phyloP scores from a whole-genome alignment of 2,797 vertebrate species.

The Cossypha heuglini region DNA sequence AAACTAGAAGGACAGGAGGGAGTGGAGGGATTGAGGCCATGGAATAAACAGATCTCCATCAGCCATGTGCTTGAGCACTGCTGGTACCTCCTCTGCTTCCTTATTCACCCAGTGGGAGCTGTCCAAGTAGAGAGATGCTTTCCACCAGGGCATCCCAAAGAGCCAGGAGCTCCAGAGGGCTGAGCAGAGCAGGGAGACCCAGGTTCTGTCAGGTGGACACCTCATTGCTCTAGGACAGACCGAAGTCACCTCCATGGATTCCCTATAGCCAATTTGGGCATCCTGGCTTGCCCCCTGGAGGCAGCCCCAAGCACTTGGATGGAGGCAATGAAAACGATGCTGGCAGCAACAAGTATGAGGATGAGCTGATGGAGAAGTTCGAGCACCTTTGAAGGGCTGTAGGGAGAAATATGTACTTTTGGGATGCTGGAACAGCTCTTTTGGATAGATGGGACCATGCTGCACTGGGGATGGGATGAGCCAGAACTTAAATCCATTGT shows the following conservation, averaged over 20 bases:
- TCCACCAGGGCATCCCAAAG: neutral
- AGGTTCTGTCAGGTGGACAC: accelerated
- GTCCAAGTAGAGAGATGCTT: neutral
- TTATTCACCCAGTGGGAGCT: neutral
- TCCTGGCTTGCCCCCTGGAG: conserved; percentile 66
- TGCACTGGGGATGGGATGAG: neutral
- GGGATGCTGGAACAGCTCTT: neutral
- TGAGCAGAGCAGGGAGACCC: neutral
- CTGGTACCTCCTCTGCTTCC: neutral
- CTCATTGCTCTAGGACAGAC: neutral
- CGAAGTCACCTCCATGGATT: neutral
- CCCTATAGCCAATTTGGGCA: neutral
- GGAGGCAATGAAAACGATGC: neutral
- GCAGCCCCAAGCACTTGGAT: neutral
- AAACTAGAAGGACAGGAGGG: neutral
- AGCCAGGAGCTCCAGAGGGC: accelerated
- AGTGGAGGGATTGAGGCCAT: neutral
- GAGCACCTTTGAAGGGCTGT: neutral
- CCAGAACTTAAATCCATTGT: neutral
- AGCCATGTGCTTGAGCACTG: neutral
- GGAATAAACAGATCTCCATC: neutral
- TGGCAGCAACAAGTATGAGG: neutral
- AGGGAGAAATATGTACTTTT: neutral
- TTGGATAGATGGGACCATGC: neutral
- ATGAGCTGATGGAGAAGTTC: neutral